Evolutionary conservation across 1,140 invertebrate genomes (phyloP), one percentile per base, ranked within the genome.

Genomic region (Melipona quadrifasciata): DNA sequence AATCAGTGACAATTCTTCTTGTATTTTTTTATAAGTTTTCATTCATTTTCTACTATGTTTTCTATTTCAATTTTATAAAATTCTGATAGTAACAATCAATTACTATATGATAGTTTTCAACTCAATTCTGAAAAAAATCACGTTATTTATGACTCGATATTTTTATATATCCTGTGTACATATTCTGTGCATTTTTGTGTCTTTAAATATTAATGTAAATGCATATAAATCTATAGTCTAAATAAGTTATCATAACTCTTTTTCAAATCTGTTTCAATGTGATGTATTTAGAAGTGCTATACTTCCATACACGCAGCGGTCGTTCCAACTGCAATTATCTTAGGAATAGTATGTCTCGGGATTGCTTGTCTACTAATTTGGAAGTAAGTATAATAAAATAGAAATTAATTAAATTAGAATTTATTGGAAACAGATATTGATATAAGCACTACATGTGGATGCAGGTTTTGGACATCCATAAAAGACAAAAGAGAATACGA

Each of bases 401-500:
- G 47, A 72, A 27, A 19, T 55, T 61, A 11, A 1, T 27, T 19
- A 39, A 70, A 78, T 31, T 34, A 27, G 8, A 39, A 74, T 79
- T 19, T 24, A 53, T 68, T 74, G 4, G 12, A 34, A 14, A 14
- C 17, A 27, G 11, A 64, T 55, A 64, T 84, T 72, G 0, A 34
- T 34, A 75, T 31, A 27, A 21, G 39, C 8, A 47, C 8, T 47
- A 47, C 8, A 58, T 39, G 31, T 24, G 24, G 31, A 1, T 55
- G 17, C 27, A 89, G 88, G 47, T 65, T n/a, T 57, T 89, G 84
- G 80, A 70, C 57, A 1, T 39, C 34, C 4, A 81, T 86, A 79
- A 31, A 84, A 31, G 92, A 92, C 47, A 86, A 71, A 72, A 86
- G 68, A 24, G 92, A 92, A 70, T 92, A 82, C 27, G 89, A 82